phyloP scores from a whole-genome alignment of 64 coral and sea anemone genomes.

The Actinia tenebrosa region DNA sequence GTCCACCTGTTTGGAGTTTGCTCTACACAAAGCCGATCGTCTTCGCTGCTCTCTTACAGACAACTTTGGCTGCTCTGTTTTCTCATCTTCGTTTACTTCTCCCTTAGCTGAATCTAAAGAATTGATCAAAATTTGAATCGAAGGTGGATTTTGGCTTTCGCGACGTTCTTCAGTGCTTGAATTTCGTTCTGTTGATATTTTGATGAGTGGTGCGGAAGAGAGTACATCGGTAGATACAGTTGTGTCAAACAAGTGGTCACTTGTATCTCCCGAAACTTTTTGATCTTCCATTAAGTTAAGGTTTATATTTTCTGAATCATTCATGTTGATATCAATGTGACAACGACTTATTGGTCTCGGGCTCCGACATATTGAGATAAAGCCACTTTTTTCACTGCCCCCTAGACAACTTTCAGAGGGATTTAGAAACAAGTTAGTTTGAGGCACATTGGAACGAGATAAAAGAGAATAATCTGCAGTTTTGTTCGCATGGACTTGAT shows the following conservation, averaged over 20 bases:
- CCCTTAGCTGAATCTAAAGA: slow-evolving; percentile 68
- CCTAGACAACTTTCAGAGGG: neutral
- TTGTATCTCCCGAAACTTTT: slow-evolving; percentile 4
- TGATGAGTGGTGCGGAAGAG: neutral
- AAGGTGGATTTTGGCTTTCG: neutral
- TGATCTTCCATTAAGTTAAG: neutral
- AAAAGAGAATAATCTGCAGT: neutral
- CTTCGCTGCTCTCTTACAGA: slow-evolving; percentile 74
- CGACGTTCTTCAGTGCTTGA: neutral
- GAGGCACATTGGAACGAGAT: neutral
- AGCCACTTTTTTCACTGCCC: neutral
- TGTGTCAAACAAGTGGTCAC: neutral
- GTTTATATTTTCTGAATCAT: slow-evolving; percentile 22
- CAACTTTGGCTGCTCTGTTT: slow-evolving; percentile 43
- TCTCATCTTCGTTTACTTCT: slow-evolving; percentile 28
- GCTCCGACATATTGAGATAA: neutral
- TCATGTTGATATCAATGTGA: slow-evolving; percentile 71
- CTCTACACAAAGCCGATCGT: slow-evolving; percentile 74
- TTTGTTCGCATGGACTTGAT: neutral
- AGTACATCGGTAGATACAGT: neutral
- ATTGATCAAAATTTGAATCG: slow-evolving; percentile 83
- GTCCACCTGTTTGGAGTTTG: slow-evolving; percentile 85
- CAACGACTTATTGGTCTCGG: slow-evolving; percentile 68
- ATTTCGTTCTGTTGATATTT: slow-evolving; percentile 10
- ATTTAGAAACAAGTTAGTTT: neutral